Conservation (phyloP, 2,797 vertebrate species). For the Danio choprae region DNA sequence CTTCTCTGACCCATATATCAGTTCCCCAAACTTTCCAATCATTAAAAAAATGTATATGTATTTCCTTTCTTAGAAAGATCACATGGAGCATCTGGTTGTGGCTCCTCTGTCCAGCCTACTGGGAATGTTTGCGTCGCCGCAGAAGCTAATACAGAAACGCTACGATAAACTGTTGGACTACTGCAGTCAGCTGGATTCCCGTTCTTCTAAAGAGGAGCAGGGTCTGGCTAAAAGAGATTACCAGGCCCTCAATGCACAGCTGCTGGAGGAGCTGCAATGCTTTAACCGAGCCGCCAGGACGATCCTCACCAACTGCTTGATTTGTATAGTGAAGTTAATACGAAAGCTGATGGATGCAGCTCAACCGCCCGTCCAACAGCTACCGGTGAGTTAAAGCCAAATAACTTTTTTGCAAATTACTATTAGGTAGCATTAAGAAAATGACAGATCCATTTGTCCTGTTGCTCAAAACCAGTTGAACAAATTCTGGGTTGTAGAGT, state of each 20-base stretch:
- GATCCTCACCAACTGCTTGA: slow-evolving; percentile 86
- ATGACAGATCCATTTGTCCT: not conserved
- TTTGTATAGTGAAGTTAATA: slow-evolving; percentile 81
- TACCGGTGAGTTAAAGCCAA: slow-evolving; percentile 77
- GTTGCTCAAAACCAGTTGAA: too few relatives aligned
- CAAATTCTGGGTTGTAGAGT: too few relatives aligned
- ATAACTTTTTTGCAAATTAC: too few relatives aligned
- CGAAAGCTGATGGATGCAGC: slow-evolving; percentile 74
- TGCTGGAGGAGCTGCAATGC: slow-evolving; percentile 91
- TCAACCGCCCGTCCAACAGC: slow-evolving; percentile 75
- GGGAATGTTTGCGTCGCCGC: slow-evolving; percentile 89
- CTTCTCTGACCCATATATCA: not conserved
- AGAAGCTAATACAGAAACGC: slow-evolving; percentile 98
- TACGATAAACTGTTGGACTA: slow-evolving; percentile 96
- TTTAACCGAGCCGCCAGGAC: slow-evolving; percentile 86
- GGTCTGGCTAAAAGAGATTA: slow-evolving; percentile 88
- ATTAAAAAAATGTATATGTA: not conserved
- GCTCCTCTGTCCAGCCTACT: slow-evolving; percentile 85
- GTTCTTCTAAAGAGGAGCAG: slow-evolving; percentile 80
- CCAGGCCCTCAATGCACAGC: slow-evolving; percentile 91
- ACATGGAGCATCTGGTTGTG: slow-evolving; percentile 84
- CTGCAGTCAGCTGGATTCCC: slow-evolving; percentile 85
- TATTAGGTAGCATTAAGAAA: not conserved
- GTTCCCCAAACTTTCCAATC: not conserved
- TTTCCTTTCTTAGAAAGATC: slow-evolving; percentile 76